Evolutionary conservation across 1,140 invertebrate genomes (phyloP).

Genomic region (Eufriesea mexicana): DNA sequence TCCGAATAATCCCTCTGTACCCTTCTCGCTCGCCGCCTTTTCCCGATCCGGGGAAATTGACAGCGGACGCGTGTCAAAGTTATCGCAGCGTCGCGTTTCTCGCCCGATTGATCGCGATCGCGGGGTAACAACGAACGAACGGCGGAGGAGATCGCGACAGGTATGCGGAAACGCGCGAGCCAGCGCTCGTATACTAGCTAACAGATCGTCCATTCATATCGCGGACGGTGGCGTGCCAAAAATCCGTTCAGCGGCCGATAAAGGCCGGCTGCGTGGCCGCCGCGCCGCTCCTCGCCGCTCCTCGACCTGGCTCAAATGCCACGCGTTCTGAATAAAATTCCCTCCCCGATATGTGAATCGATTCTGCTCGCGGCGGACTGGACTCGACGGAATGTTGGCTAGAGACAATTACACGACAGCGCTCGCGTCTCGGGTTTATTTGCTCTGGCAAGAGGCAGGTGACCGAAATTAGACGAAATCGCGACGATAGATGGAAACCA

Average conservation of each 20-base stretch:
- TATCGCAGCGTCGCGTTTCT: no score
- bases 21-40: not conserved
- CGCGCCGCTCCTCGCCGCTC: not conserved
- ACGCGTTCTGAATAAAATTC: constrained; percentile 3
- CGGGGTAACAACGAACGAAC: no score
- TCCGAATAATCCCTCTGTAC: not conserved
- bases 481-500: not conserved
- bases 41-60: no score
- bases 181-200: constrained; percentile 7
- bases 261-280: not conserved
- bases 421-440: no score
- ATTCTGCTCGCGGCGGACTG: not conserved
- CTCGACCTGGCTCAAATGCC: not conserved
- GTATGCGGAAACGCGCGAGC: constrained; percentile 19
- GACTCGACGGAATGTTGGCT: not conserved
- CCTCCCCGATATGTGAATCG: not conserved
- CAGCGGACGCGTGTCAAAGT: no score
- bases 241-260: constrained; percentile 27
- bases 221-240: constrained; percentile 30
- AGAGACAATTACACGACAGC: not conserved
- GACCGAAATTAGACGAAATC: constrained; percentile 20
- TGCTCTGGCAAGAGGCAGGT: constrained; percentile 54
- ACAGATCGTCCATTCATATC: constrained; percentile 37
- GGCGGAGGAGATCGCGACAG: not conserved
- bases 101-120: not conserved